Conservation (phyloP, 2,113 vertebrate species). For the Rhagologus leucostigma region DNA sequence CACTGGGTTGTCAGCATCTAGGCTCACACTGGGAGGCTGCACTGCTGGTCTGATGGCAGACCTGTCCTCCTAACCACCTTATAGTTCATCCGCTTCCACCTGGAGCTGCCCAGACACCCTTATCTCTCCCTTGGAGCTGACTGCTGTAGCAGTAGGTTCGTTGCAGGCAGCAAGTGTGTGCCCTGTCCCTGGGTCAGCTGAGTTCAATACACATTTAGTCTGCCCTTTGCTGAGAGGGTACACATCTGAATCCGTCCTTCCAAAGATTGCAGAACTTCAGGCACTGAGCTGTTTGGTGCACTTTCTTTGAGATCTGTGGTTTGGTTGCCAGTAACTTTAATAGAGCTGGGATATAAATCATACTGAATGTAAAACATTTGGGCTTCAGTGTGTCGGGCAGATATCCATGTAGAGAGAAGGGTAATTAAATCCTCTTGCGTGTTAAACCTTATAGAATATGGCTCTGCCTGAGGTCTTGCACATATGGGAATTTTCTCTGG, state of each 20-base stretch:
- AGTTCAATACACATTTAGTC: background rate
- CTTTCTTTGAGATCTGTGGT: background rate
- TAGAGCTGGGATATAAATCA: slow-evolving; percentile 16
- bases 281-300: background rate
- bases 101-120: background rate
- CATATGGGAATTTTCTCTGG: slow-evolving; percentile 40
- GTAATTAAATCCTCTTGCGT: slow-evolving; percentile 53
- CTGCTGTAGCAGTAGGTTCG: background rate
- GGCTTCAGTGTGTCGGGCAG: background rate
- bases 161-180: fast-evolving
- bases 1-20: background rate
- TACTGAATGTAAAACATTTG: slow-evolving; percentile 30
- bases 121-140: background rate
- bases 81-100: background rate
- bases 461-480: slow-evolving; percentile 33
- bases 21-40: background rate
- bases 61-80: background rate
- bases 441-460: slow-evolving; percentile 34
- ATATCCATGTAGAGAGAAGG: slow-evolving; percentile 42
- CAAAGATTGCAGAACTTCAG: background rate
- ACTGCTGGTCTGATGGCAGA: background rate
- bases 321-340: slow-evolving; percentile 33
- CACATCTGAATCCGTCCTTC: background rate
- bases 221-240: background rate
- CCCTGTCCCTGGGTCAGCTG: background rate